phyloP scores from a whole-genome alignment of 2,113 vertebrate genomes.

The Hippocampus mohnikei region DNA sequence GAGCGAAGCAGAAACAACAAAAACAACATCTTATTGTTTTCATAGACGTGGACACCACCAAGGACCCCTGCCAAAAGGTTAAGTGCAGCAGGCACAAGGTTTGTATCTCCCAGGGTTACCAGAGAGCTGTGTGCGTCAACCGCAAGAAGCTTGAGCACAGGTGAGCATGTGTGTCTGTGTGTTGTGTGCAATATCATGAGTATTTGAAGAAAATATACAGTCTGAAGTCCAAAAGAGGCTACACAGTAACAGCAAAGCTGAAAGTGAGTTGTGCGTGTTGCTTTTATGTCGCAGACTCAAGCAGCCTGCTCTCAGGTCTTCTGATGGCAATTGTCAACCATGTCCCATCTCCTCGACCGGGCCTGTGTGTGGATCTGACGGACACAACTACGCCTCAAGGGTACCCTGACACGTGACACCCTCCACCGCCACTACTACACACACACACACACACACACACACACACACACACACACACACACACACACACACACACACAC shows the following conservation, averaged over 20 bases:
- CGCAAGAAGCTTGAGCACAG: slow-evolving; percentile 96
- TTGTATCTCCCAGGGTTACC: slow-evolving; percentile 92
- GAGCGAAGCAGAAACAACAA: background rate
- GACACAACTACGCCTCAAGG: slow-evolving; percentile 93
- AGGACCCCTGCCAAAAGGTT: slow-evolving; percentile 98
- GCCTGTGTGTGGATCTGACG: slow-evolving; percentile 90
- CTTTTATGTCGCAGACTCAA: slow-evolving; percentile 79
- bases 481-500: background rate
- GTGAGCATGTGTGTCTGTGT: slow-evolving; percentile 63
- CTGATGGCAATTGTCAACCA: slow-evolving; percentile 84
- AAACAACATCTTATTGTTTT: slow-evolving; percentile 10
- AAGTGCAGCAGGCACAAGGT: slow-evolving; percentile 97
- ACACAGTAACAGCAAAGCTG: background rate
- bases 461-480: background rate
- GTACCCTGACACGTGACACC: slow-evolving; percentile 60
- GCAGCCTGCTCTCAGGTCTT: slow-evolving; percentile 76
- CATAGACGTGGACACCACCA: slow-evolving; percentile 91
- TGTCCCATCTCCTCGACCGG: slow-evolving; percentile 82
- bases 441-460: background rate
- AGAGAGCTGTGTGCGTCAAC: slow-evolving; percentile 93
- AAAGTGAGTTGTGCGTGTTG: background rate
- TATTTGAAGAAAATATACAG: background rate
- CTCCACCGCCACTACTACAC: too few species aligned
- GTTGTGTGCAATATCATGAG: background rate
- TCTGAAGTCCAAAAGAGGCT: background rate